These are phyloP conservation scores for cattle (Bos taurus) DNA, from an alignment of 2,113 vertebrate species.

Conservation along the genomic window ARS-UCD2.0 NC_037338.1:3782501-3783000, in stretches of 20 bases:
- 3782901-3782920: background rate
- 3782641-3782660: background rate
- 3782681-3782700: background rate
- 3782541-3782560: background rate
- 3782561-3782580: background rate
- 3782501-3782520: background rate
- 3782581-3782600: constrained; percentile 2
- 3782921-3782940: background rate
- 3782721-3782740: background rate
- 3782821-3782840: background rate
- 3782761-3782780: background rate
- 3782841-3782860: background rate
- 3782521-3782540: background rate
- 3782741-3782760: background rate
- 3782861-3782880: background rate
- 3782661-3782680: background rate
- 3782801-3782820: background rate
- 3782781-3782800: background rate
- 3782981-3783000: background rate
- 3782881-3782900: background rate
- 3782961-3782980: background rate
- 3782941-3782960: background rate
- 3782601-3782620: background rate
- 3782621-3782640: background rate
- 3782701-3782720: background rate